These are phyloP conservation scores for Panagrolaimus sp. DNA, from an alignment of 1,140 invertebrate species.

Conservation along the genomic window DNA sequence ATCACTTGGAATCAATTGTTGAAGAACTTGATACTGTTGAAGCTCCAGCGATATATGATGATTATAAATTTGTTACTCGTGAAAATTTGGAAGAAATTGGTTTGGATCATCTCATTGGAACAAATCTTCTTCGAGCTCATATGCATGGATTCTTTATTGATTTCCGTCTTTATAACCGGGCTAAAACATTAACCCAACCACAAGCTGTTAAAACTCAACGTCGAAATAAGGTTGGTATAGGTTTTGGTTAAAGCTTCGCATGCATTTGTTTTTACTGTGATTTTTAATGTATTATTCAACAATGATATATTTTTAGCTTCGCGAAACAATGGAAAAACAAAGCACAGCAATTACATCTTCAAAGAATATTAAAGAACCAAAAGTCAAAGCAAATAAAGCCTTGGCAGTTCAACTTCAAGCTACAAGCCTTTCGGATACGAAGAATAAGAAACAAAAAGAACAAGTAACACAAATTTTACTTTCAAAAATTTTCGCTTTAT, in stretches of 20 bases:
- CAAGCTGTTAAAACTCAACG: slow-evolving; percentile 86
- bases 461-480: neutral
- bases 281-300: too few relatives aligned
- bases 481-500: neutral
- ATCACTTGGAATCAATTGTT: slow-evolving; percentile 88
- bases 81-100: slow-evolving; percentile 83
- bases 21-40: slow-evolving; percentile 77
- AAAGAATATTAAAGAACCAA: slow-evolving; percentile 19
- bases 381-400: slow-evolving; percentile 49
- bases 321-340: slow-evolving; percentile 55
- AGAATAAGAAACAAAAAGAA: slow-evolving; percentile 28
- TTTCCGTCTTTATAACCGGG: slow-evolving; percentile 83
- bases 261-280: too few relatives aligned
- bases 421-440: neutral
- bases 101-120: slow-evolving; percentile 79
- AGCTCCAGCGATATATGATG: slow-evolving; percentile 77
- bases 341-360: slow-evolving; percentile 33
- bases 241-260: too few relatives aligned
- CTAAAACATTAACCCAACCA: slow-evolving; percentile 80
- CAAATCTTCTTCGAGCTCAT: slow-evolving; percentile 82
- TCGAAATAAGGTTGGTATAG: slow-evolving; percentile 30
- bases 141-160: slow-evolving; percentile 99
- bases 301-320: slow-evolving; percentile 31
- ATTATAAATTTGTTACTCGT: slow-evolving; percentile 94
- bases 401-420: slow-evolving; percentile 46